Percentiles rank a stretch among this genome's conserved stretches.
Evolutionary conservation across 2,797 vertebrate genomes (phyloP).

Genomic region (Enteromius trimaculatus): DNA sequence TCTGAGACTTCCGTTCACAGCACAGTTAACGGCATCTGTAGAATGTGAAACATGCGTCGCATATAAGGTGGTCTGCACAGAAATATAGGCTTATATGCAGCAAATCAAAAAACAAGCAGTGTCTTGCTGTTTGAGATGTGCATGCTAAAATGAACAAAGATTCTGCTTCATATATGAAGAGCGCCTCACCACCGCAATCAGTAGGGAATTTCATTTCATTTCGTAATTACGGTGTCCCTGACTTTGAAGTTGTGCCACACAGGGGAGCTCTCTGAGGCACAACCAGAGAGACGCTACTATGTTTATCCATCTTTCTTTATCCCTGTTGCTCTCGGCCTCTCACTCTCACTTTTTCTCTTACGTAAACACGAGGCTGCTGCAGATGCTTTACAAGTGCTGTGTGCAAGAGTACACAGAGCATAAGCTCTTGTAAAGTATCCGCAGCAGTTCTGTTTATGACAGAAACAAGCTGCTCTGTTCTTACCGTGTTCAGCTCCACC

Average conservation of each 20-base stretch:
- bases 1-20: background rate
- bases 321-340: slow-evolving; percentile 7
- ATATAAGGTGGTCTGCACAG: background rate
- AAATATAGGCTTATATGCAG: background rate
- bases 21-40: background rate
- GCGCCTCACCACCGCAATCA: slow-evolving; percentile 15
- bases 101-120: background rate
- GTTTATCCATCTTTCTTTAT: slow-evolving; percentile 29
- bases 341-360: slow-evolving; percentile 23
- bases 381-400: slow-evolving; percentile 12
- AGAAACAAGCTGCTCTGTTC: slow-evolving; percentile 26
- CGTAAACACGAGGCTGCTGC: slow-evolving; percentile 19
- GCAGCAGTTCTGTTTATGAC: slow-evolving; percentile 26
- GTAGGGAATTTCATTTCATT: slow-evolving; percentile 27
- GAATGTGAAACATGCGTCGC: background rate
- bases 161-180: slow-evolving; percentile 13
- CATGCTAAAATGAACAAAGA: slow-evolving; percentile 35
- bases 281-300: background rate
- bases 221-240: slow-evolving; percentile 2
- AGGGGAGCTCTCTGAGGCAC: slow-evolving; percentile 27
- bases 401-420: background rate
- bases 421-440: slow-evolving; percentile 1
- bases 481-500: background rate
- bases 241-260: slow-evolving; percentile 39
- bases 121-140: background rate